Percentiles rank a stretch among this genome's conserved stretches.
Conservation (phyloP, 1,140 invertebrate genomes). For the Pissodes strobi region DNA sequence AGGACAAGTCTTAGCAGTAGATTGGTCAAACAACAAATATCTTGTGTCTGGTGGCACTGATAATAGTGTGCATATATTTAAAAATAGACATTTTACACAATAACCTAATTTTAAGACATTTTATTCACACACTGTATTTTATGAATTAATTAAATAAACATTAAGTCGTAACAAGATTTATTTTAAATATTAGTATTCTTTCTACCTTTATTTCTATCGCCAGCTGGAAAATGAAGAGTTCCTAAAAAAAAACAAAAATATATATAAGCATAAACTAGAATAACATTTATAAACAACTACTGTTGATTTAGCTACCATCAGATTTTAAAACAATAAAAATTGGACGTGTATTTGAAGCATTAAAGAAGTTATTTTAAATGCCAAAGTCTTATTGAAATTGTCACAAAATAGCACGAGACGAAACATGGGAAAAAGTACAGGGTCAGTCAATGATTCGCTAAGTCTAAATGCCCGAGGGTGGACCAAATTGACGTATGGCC, state of each 20-base stretch:
- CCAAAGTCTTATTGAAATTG: no score
- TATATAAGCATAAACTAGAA: no score
- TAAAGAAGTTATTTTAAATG: no score
- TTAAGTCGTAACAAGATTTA: not conserved
- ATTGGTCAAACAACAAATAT: conserved; percentile 87
- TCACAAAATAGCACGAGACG: no score
- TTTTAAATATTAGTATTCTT: not conserved
- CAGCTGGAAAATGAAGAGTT: conserved; percentile 52
- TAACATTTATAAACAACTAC: no score
- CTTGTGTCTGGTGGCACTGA: conserved; percentile 93
- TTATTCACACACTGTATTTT: not conserved
- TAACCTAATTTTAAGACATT: not conserved
- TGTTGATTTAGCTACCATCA: no score
- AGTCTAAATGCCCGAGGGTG: no score
- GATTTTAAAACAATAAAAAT: no score
- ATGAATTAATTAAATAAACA: not conserved
- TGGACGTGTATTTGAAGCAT: no score
- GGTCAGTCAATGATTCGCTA: no score
- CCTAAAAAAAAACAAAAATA: conserved; percentile 41
- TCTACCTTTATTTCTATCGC: conserved; percentile 38
- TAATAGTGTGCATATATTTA: conserved; percentile 89
- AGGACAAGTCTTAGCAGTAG: conserved; percentile 91
- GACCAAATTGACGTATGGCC: no score
- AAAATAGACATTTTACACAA: conserved; percentile 59
- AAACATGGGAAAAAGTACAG: no score